These are phyloP conservation scores for Manduca sexta DNA, from an alignment of 1,140 invertebrate species.

Conservation along the genomic window DNA sequence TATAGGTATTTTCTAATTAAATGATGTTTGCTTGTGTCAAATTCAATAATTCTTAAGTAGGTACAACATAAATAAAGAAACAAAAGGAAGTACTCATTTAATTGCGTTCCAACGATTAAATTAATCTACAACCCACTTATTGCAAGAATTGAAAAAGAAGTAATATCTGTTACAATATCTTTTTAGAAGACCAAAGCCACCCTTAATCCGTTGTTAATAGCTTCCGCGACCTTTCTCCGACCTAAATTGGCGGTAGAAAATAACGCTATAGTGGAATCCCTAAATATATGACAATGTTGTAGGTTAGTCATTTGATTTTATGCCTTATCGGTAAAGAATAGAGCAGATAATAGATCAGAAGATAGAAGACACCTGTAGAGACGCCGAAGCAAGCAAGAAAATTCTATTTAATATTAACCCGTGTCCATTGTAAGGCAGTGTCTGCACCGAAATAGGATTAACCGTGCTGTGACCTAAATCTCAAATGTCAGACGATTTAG, in stretches of 20 bases:
- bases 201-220: conserved; percentile 3
- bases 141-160: not conserved
- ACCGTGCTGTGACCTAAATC: conserved; percentile 16
- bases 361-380: conserved; percentile 1
- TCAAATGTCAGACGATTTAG: conserved; percentile 15
- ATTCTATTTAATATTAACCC: conserved; percentile 17
- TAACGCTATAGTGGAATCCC: not conserved
- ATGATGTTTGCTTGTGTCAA: too few relatives aligned
- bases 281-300: not conserved
- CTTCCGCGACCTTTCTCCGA: not conserved
- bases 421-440: conserved; percentile 5
- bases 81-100: too few relatives aligned
- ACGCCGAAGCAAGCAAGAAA: conserved; percentile 5
- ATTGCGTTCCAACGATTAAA: not conserved
- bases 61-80: too few relatives aligned
- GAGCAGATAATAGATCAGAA: not conserved
- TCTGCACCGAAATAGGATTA: conserved; percentile 14
- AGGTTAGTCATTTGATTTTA: not conserved
- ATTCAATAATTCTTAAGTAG: too few relatives aligned
- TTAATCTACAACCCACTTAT: not conserved
- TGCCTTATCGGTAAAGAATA: not conserved
- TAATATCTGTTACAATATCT: not conserved
- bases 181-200: not conserved
- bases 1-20: too few relatives aligned
- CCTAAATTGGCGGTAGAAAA: not conserved